Base-by-base conservation (phyloP, 2,888 invertebrate genomes). In the Meiosimyza decipiens region DNA sequence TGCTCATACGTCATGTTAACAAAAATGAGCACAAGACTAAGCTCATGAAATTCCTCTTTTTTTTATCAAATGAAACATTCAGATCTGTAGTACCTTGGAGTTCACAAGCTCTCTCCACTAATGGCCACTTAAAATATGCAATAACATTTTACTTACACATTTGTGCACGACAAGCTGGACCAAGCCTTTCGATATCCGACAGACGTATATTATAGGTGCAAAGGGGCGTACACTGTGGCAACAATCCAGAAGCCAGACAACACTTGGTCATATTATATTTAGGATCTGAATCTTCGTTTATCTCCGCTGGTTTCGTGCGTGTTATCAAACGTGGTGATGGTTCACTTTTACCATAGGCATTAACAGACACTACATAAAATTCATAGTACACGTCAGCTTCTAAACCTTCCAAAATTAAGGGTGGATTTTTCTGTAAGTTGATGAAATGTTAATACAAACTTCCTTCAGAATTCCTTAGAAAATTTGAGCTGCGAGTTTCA, bases 171-270 rank as follows among this genome's bases (percentile, higher is more conserved):
- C 95, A 95, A 3, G 92, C 89, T 5, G 92, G 91, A 7, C 93
- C 94, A 73, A 95, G 84, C 57, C 90, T 88, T 81, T 93, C 90
- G 74, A 95, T 89, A 83, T 95, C 94, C 5, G 92, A 91, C 92
- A 95, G 93, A 81, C 92, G 93, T 66, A 94, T 94, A 83, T 94
- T 92, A 84, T 94, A 95, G 0, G 93, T 91, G 81, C 95, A 95
- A 13, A 95, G 89, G 1, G 94, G 93, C 87, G 93, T 89, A 83
- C 94, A 95, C 73, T 87, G 86, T 7, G 87, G 85, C 76, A 86
- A 70, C 49, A 87, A 76, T 15, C 92, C 92, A 6, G 93, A 93
- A 3, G 90, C 89, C 49, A 91, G 90, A 84, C 95, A 95, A 83
- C 95, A 95, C 6, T 91, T 91, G 0, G 93, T 93, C 82, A 94